Percentiles rank a stretch among this genome's conserved stretches.
These are phyloP conservation scores for Cygnus olor DNA, from an alignment of 2,797 vertebrate genomes.

Conservation along the genomic window DNA sequence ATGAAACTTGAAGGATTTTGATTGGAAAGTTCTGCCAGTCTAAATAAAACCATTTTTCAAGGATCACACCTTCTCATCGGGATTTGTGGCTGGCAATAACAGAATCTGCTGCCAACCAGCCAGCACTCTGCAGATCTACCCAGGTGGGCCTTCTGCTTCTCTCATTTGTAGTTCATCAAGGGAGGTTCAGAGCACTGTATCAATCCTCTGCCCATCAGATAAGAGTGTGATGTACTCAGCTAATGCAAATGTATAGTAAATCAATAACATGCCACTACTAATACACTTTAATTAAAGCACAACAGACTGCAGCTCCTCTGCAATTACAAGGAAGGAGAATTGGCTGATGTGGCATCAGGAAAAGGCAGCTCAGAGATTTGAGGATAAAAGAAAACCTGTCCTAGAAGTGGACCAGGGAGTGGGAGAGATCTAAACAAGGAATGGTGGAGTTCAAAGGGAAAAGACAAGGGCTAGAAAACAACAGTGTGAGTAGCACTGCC, in stretches of 20 bases:
- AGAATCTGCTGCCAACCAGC: not conserved
- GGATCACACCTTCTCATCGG: not conserved
- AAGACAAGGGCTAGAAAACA: not conserved
- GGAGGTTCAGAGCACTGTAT: not conserved
- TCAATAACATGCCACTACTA: constrained; percentile 51
- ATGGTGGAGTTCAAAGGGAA: not conserved
- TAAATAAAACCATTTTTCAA: not conserved
- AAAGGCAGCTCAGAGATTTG: not conserved
- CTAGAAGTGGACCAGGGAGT: not conserved
- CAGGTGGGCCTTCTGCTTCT: constrained; percentile 43
- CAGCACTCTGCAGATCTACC: not conserved
- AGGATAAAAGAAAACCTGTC: not conserved
- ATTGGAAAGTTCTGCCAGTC: not conserved
- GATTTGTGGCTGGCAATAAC: not conserved
- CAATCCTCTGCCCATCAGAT: constrained; percentile 55
- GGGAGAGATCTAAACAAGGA: not conserved
- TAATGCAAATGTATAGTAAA: constrained; percentile 55
- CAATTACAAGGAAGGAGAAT: not conserved
- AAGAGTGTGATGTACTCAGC: constrained; percentile 31
- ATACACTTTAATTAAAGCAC: constrained; percentile 55
- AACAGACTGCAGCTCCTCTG: constrained; percentile 40
- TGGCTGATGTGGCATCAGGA: not conserved
- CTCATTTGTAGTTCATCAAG: not conserved
- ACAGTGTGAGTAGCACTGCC: rapidly evolving
- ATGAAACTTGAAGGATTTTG: not conserved